Base-by-base conservation (phyloP, 2,113 vertebrate genomes). In the Urocynchramus pylzowi region DNA sequence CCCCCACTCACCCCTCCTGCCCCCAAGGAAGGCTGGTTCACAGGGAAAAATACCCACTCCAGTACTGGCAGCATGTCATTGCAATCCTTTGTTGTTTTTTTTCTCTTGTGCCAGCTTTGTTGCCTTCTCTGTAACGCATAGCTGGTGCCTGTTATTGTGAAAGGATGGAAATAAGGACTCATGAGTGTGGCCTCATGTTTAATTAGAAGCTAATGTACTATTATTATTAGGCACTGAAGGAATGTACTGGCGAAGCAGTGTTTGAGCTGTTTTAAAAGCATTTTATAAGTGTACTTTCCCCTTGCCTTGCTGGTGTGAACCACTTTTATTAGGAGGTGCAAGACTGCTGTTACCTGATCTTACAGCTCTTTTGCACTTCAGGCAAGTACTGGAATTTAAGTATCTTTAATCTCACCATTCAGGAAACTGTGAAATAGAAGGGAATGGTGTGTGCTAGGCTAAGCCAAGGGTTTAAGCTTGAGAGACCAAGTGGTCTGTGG, bases 201-300 rank as follows among this genome's bases (percentile, higher is more conserved):
- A 97, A 97, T 96, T 96, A 96, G 90, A 94, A 90, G 92, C 90
- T 95, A 92, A 96, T 87, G 65, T 68, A 65, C 64, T 63, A 53
- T 90, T 89, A 90, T 93, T 96, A 94, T 93, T 93, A 90, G 77
- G 80, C 65, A 89, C 50, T 24, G 44, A 73, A 95, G 83, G 96
- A 96, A 96, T 87, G 77, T 16, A 90, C 73, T 87, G 80, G 83
- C 1, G 0, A 92, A 93, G 96, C 65, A 65, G 41, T 18, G 65
- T 75, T 94, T 52, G 73, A 89, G 83, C 31, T 79, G 68, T 88
- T 92, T 92, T 93, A 93, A 90, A 84, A 91, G 71, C 71, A 44
- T 88, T 97, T 89, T 90, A 9, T 18, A 71, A 78, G 88, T 81
- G 52, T 94, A 89, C 90, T 96, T 95, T 96, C 86, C 83, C 90